Evolutionary conservation across 2,797 vertebrate genomes (phyloP).

Genomic region (Micromesistius poutassou): DNA sequence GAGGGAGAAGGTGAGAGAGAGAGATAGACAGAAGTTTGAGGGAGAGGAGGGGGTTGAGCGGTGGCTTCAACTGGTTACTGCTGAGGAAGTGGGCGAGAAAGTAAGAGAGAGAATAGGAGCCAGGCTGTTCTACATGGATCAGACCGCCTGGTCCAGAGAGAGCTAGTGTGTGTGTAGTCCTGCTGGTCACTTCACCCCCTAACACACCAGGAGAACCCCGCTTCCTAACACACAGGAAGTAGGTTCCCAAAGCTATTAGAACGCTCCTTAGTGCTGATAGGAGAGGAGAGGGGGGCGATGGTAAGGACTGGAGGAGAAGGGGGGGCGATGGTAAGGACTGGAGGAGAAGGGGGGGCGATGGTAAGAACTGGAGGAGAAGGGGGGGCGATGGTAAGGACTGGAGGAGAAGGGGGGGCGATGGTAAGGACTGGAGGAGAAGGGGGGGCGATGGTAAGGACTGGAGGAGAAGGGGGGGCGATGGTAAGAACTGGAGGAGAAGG

Average conservation of each 20-base stretch:
- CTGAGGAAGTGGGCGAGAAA: constrained; percentile 41
- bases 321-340: background rate
- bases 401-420: too few relatives aligned
- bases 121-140: background rate
- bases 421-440: too few relatives aligned
- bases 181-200: background rate
- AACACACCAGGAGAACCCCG: background rate
- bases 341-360: too few relatives aligned
- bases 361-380: too few relatives aligned
- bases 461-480: too few relatives aligned
- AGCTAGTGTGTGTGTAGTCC: too few relatives aligned
- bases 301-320: background rate
- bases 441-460: too few relatives aligned
- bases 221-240: background rate
- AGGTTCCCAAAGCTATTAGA: background rate
- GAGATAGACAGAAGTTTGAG: constrained; percentile 60
- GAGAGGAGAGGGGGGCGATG: background rate
- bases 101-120: constrained; percentile 1
- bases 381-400: too few relatives aligned
- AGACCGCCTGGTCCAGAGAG: background rate
- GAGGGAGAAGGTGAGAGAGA: constrained; percentile 81
- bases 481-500: too few relatives aligned
- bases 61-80: constrained; percentile 76
- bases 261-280: background rate
- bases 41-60: constrained; percentile 59